Conservation (phyloP, 2,888 invertebrate species). For the Oscheius sp. region DNA sequence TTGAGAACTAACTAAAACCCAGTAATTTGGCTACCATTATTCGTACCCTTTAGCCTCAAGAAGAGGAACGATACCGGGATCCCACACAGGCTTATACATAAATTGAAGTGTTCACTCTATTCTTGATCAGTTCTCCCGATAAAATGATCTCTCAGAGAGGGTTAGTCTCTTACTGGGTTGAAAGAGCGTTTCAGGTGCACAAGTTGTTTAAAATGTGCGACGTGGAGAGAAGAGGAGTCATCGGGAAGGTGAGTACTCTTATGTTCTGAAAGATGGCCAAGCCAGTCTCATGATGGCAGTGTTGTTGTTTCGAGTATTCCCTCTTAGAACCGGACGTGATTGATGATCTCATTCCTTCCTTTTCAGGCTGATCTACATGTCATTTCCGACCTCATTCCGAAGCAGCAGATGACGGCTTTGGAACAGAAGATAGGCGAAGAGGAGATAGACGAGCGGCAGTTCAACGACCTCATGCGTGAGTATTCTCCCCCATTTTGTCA, state of each 20-base stretch:
- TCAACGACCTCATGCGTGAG: conserved; percentile 31
- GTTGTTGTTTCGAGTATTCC: background rate
- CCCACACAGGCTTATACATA: too few species aligned
- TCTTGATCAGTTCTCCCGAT: background rate
- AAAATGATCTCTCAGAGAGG: too few species aligned
- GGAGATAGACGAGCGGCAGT: conserved; percentile 22
- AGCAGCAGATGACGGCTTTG: conserved; percentile 22
- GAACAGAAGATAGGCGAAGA: conserved; percentile 13
- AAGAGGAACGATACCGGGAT: too few species aligned
- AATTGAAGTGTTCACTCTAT: background rate
- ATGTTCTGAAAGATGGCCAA: too few species aligned
- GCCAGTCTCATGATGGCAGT: background rate
- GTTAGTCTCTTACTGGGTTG: too few species aligned
- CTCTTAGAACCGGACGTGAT: background rate
- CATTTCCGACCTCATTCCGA: conserved; percentile 23
- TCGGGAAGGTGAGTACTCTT: conserved; percentile 40
- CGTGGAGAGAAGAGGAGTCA: conserved; percentile 37
- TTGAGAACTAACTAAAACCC: too few species aligned
- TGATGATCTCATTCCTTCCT: background rate
- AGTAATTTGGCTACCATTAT: too few species aligned
- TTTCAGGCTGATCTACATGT: conserved; percentile 18
- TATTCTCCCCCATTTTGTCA: conserved; percentile 12
- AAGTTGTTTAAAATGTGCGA: conserved; percentile 50
- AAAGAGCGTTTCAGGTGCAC: conserved; percentile 37
- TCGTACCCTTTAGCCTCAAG: too few species aligned